phyloP scores from a whole-genome alignment of 2,888 invertebrate species.

The Cosmopolites sordidus region DNA sequence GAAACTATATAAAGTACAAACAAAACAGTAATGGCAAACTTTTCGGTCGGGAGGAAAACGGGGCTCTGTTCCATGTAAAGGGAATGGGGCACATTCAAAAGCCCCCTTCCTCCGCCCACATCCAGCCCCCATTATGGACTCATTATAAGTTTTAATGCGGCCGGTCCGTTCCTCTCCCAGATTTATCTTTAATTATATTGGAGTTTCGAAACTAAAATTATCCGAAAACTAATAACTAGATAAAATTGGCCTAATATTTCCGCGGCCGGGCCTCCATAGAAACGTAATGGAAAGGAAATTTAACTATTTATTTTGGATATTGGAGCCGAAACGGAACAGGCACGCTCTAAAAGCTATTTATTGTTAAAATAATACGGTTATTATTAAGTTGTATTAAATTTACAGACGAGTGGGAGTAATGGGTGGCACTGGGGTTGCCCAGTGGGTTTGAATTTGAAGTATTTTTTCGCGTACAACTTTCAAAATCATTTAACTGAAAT shows the following conservation, averaged over 20 bases:
- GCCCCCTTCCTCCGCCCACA: too few relatives aligned
- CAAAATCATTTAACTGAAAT: too few relatives aligned
- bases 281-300: conserved; percentile 26
- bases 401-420: too few relatives aligned
- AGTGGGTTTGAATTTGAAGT: too few relatives aligned
- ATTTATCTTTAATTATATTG: conserved; percentile 30
- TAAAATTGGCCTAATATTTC: conserved; percentile 30
- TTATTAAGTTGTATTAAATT: conserved; percentile 19
- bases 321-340: conserved; percentile 15
- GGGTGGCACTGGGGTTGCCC: too few relatives aligned
- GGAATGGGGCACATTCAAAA: too few relatives aligned
- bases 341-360: conserved; percentile 23
- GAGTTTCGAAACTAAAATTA: conserved; percentile 33
- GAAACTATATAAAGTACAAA: too few relatives aligned
- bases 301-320: conserved; percentile 26
- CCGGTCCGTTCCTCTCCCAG: not conserved
- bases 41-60: too few relatives aligned
- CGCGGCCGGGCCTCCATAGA: conserved; percentile 17
- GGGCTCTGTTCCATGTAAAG: too few relatives aligned
- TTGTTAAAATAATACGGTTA: conserved; percentile 21
- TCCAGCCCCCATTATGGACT: not conserved
- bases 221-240: conserved; percentile 35
- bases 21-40: too few relatives aligned
- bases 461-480: too few relatives aligned
- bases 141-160: conserved; percentile 1